A percentile compares a stretch with the other conserved stretches of the same genome.
These are phyloP conservation scores for Gonatopus flavifemur DNA, from an alignment of 1,140 invertebrate genomes.

Conservation along the genomic window DNA sequence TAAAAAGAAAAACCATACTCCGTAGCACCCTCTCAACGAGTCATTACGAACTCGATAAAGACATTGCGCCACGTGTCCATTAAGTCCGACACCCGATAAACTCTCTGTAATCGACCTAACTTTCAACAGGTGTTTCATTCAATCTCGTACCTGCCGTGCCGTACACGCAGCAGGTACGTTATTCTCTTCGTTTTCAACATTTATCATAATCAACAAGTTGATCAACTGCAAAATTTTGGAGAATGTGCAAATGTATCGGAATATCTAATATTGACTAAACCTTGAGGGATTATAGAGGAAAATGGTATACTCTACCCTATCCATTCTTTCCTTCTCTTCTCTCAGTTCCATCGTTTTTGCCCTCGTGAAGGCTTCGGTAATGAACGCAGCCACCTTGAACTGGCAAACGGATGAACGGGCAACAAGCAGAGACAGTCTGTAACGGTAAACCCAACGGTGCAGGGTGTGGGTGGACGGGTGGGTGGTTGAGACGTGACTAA, in stretches of 20 bases:
- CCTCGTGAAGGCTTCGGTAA: constrained; percentile 45
- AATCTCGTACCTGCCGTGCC: too few species aligned
- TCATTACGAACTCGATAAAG: constrained; percentile 30
- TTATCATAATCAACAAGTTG: too few species aligned
- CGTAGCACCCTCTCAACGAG: constrained; percentile 22
- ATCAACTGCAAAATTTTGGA: too few species aligned
- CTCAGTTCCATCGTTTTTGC: too few species aligned
- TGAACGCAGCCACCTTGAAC: constrained; percentile 58
- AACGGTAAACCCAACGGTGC: constrained; percentile 15
- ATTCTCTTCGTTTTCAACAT: too few species aligned
- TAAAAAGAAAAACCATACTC: constrained; percentile 41
- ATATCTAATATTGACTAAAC: too few species aligned
- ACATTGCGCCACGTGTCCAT: constrained; percentile 40
- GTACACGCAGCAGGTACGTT: too few species aligned
- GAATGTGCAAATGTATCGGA: too few species aligned
- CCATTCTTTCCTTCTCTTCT: too few species aligned
- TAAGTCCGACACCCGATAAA: constrained; percentile 18
- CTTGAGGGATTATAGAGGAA: too few species aligned
- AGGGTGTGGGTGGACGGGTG: background rate
- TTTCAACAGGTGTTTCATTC: constrained; percentile 22
- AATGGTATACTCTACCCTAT: too few species aligned
- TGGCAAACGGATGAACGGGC: constrained; percentile 54
- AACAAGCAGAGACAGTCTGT: constrained; percentile 32
- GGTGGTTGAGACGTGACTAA: constrained; percentile 14
- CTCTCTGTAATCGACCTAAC: constrained; percentile 13